These are phyloP conservation scores for Dryas iulia DNA, from an alignment of 1,140 invertebrate species.

Conservation along the genomic window DNA sequence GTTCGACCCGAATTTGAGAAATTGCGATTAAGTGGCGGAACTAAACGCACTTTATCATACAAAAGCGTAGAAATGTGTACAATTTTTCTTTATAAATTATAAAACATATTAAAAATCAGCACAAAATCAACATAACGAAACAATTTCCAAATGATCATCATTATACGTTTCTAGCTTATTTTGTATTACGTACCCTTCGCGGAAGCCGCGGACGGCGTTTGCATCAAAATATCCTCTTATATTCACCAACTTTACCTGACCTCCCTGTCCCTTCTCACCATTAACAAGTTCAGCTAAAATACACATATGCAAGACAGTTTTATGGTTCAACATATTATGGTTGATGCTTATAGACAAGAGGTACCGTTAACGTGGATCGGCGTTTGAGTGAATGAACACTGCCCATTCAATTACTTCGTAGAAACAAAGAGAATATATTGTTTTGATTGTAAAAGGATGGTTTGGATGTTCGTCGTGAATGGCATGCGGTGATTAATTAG, in stretches of 20 bases:
- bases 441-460: constrained; percentile 33
- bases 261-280: constrained; percentile 26
- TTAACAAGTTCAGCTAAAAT: constrained; percentile 20
- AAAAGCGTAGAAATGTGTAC: too few species aligned
- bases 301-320: constrained; percentile 2
- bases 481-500: constrained; percentile 10
- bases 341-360: constrained; percentile 41
- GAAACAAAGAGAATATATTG: constrained; percentile 38
- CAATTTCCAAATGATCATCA: constrained; percentile 37
- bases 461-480: constrained; percentile 16
- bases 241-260: constrained; percentile 27
- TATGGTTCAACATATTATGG: constrained; percentile 32
- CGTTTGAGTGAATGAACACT: constrained; percentile 48
- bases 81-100: too few species aligned
- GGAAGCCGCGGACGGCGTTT: constrained; percentile 44
- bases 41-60: too few species aligned
- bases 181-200: constrained; percentile 47
- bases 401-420: constrained; percentile 46
- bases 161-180: constrained; percentile 40
- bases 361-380: constrained; percentile 45
- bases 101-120: neutral
- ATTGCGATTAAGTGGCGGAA: too few species aligned
- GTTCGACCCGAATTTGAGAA: too few species aligned
- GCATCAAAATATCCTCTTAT: constrained; percentile 56
- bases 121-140: constrained; percentile 2